Conservation (phyloP, 2,888 invertebrate genomes). For the Trachelus troglodyta region DNA sequence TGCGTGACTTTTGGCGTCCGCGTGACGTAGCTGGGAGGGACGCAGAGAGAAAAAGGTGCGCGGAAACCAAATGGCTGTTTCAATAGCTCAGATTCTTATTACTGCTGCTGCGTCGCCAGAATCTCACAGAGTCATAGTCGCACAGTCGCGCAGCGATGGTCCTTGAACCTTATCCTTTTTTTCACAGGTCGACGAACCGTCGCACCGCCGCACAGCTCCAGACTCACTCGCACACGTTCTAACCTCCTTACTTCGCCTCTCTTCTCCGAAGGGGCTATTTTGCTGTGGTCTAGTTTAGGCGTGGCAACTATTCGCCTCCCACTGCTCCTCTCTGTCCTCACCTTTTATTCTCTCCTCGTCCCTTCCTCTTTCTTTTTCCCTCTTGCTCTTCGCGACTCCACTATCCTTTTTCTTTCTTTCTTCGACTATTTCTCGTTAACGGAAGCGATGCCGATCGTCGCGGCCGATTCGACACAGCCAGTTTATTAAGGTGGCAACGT, state of each 20-base stretch:
- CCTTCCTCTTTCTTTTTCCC: conserved; percentile 18
- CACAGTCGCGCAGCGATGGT: conserved; percentile 25
- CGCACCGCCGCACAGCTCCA: background rate
- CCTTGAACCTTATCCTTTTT: conserved; percentile 42
- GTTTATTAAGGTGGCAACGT: background rate
- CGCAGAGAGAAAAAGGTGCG: no score
- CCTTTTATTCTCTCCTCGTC: background rate
- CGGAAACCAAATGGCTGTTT: no score
- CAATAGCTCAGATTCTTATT: no score
- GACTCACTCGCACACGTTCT: background rate
- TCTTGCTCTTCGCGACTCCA: background rate
- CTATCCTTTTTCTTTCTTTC: background rate
- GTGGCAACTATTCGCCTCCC: conserved; percentile 10
- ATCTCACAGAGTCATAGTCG: no score
- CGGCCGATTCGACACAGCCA: conserved; percentile 12
- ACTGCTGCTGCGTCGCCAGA: no score
- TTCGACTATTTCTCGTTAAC: conserved; percentile 14
- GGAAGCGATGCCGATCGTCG: conserved; percentile 22
- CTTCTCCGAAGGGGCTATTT: conserved; percentile 22
- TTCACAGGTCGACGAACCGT: conserved; percentile 38
- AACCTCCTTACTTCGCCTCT: background rate
- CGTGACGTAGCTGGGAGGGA: no score
- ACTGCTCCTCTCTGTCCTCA: background rate
- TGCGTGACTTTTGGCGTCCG: no score
- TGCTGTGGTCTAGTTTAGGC: conserved; percentile 39